Base-by-base conservation (phyloP, 2,888 invertebrate genomes). In the Cynaeus angustus region DNA sequence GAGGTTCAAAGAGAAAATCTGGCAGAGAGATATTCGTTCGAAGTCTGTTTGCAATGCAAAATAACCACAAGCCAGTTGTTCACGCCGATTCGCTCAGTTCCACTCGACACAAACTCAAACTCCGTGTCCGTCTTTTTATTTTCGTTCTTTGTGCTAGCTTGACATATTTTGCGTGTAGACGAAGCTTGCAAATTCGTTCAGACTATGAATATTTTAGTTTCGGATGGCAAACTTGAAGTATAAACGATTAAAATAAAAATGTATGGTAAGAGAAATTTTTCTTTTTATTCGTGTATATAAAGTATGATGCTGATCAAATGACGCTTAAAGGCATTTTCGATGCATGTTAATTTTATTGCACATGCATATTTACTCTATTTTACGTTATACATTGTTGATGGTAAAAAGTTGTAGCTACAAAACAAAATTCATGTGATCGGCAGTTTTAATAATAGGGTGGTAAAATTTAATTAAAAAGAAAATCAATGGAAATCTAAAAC, bases 41-140 rank as follows among this genome's bases (percentile, higher is more conserved):
- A 13, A n/a, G 45, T 9, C 13, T n/a, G 64, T 65, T 65, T 65
- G 53, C 53, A 65, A 65, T 65, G 65, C 65, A 65, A 65, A 65
- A 65, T 55, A 55, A 65, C 65, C 64, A 30, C 64, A 52, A 65
- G 53, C 41, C 62, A 52, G 50, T 65, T 65, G 64, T 65, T 65
- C 64, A 53, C 64, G 43, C 52, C 64, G 64, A 65, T 65, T 65
- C 64, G 64, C 64, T 65, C 37, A 38, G 21, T 62, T 62, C 62
- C 62, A 62, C 50, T 50, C 53, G 64, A 65, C 53, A 65, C 64
- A 33, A 52, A 41, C 52, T 65, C 64, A 53, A 65, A 65, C 52
- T 43, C 64, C 30, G 43, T 41, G 64, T 65, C 64, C 64, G 5
- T 53, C 43, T 65, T 65, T 28, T 65, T 65, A 26, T 53, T 50